Percentiles rank a stretch among this genome's conserved stretches.
Conservation (phyloP, 1,140 invertebrate species). For the Papilio aristodemus region DNA sequence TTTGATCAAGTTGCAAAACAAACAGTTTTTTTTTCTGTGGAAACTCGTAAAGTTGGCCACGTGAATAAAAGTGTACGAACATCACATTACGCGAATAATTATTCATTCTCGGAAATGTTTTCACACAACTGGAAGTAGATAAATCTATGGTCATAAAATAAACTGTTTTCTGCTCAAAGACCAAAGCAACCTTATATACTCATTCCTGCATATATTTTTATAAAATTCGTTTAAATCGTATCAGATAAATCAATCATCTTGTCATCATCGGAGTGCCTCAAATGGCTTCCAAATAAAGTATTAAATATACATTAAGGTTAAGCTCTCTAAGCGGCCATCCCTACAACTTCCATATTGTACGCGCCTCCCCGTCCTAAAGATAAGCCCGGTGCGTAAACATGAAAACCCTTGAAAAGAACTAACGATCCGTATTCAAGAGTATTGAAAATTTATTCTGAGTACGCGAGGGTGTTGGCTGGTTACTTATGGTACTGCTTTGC, state of each 20-base stretch:
- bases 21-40: too few relatives aligned
- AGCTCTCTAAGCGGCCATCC: slow-evolving; percentile 42
- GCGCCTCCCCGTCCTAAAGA: slow-evolving; percentile 43
- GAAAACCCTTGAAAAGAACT: slow-evolving; percentile 66
- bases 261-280: slow-evolving; percentile 43
- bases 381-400: slow-evolving; percentile 59
- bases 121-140: too few relatives aligned
- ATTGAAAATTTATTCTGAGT: slow-evolving; percentile 78
- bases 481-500: slow-evolving; percentile 63
- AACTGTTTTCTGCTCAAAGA: too few relatives aligned
- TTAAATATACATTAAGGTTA: slow-evolving; percentile 64
- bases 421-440: slow-evolving; percentile 64
- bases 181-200: too few relatives aligned
- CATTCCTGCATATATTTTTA: not conserved
- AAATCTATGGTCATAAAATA: too few relatives aligned
- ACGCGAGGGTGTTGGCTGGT: slow-evolving; percentile 64
- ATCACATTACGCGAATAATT: too few relatives aligned
- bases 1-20: too few relatives aligned
- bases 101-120: too few relatives aligned
- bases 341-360: slow-evolving; percentile 30
- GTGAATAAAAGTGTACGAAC: too few relatives aligned
- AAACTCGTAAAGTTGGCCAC: too few relatives aligned
- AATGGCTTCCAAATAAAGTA: slow-evolving; percentile 50
- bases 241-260: slow-evolving; percentile 55
- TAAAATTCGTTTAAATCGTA: not conserved